Base-by-base conservation (phyloP, 2,113 vertebrate species). In the Athene cunicularia region DNA sequence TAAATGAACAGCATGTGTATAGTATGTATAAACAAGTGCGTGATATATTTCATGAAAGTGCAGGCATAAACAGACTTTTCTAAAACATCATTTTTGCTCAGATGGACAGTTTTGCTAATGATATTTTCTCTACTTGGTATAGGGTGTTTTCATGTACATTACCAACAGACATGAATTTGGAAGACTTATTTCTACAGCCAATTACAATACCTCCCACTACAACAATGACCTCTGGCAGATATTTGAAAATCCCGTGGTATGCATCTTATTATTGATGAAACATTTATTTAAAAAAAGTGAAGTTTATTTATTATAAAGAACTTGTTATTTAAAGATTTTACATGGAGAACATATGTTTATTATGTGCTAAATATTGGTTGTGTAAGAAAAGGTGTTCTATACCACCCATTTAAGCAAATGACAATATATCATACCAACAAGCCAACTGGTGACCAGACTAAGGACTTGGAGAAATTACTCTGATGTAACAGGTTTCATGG, bases 191-290 rank as follows among this genome's bases (percentile, higher is more conserved):
- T 99, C 99, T 90, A 99, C 99, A 75, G 99, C 99, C 91, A 99
- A 99, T 98, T 99, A 99, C 93, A 99, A 99, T 96, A 99, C 96
- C 68, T 99, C 99, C 62, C 99, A 99, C 97, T 99, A 99, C 96
- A 99, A 99, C 98, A 99, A 98, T 71, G 99, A 99, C 97, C 98
- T 99, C 92, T 99, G 99, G 99, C 99, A 99, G 98, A 99, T 99
- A 94, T 99, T 99, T 98, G 99, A 99, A 98, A 99, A 99, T 98
- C 99, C 99, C n/a, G 97, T 99, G 99, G 99, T 99, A 98, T 96
- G 99, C 98, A 96, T 95, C 74, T 89, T 23, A 77, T 35, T 90
- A 47, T 43, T 94, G 12, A 47, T 63, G 9, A 90, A 79, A 84
- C 5, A 32, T 9, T 63, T 75, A 12, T 35, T 86, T 8, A 77